Base-by-base conservation (phyloP, 2,888 invertebrate genomes). In the Hyposoter dolosus region DNA sequence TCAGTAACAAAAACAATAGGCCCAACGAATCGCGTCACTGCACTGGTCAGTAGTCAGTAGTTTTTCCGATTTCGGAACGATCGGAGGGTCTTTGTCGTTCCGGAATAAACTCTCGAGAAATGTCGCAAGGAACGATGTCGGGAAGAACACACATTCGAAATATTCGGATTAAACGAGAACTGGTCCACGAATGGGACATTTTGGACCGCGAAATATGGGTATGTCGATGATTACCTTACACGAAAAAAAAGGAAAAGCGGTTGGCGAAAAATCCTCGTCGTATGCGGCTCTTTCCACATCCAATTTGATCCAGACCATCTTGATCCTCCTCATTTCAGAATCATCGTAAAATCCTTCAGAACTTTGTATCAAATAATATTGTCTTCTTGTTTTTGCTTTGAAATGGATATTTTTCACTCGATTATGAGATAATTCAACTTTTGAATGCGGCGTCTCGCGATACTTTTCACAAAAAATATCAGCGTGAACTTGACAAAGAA, bases 141-240 rank as follows among this genome's bases (percentile, higher is more conserved):
- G 77, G 77, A 15, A 40, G 28, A 9, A 23, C 84, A n/a, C 66
- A 69, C 83, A 82, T 88, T 32, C 89, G 92, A 17, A 92, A 92
- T 81, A 81, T 86, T 53, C 78, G 82, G 82, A 91, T 93, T 71
- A 90, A 90, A 43, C 83, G 88, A 65, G 88, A 90, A 19, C 87
- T 93, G 85, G 90, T 91, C 88, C 79, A 88, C 79, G 93, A 93
- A 60, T 93, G 93, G 93, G 90, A 90, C 66, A 87, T 88, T 72
- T 86, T 93, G 84, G 86, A 92, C 81, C 79, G 83, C 17, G 92
- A 92, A 68, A 93, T 93, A 78, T 93, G 93, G 93, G 93, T 93
- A 93, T 91, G 40, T 19, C 56, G 56, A 77, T 74, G 60, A 69
- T 78, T 68, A 65, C 45, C 74, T 47, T 77, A 65, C 72, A 45